Evolutionary conservation across 2,797 vertebrate genomes (phyloP).

Genomic region (Poecilia picta): DNA sequence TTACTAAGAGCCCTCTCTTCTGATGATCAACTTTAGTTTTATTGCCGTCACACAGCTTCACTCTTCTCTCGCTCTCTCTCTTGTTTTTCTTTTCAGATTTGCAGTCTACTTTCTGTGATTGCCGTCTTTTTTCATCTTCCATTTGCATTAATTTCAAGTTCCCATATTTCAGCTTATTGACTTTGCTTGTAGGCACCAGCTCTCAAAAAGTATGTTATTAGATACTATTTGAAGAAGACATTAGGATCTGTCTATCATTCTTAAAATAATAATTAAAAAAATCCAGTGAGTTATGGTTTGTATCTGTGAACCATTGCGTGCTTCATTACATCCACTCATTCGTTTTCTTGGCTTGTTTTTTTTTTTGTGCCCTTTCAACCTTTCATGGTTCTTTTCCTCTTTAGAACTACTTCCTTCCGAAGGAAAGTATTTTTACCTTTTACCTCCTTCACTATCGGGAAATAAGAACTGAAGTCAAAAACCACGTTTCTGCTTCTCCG

Average conservation of each 20-base stretch:
- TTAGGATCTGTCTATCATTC: constrained; percentile 33
- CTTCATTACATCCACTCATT: constrained; percentile 39
- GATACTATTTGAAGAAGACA: constrained; percentile 38
- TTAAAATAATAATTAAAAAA: background rate
- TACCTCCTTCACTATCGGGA: constrained; percentile 24
- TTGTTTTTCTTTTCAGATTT: constrained; percentile 8
- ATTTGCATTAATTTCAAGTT: constrained; percentile 42
- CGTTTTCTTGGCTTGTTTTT: constrained; percentile 32
- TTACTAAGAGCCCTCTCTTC: constrained; percentile 30
- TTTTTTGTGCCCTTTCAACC: constrained; percentile 23
- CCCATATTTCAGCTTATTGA: constrained; percentile 15
- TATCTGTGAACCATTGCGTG: constrained; percentile 4
- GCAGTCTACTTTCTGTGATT: constrained; percentile 9
- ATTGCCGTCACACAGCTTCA: constrained; percentile 8
- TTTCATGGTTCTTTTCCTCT: constrained; percentile 19
- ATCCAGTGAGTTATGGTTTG: constrained; percentile 1
- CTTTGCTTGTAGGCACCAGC: constrained; percentile 14
- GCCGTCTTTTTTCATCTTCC: constrained; percentile 19
- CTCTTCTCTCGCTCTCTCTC: background rate
- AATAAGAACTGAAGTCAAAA: constrained; percentile 26
- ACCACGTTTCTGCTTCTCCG: constrained; percentile 12
- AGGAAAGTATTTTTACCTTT: constrained; percentile 24
- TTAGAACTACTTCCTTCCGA: constrained; percentile 24
- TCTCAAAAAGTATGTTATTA: constrained; percentile 5
- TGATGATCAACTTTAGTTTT: constrained; percentile 31